Evolutionary conservation across 2,797 vertebrate genomes (phyloP), one percentile per base, ranked within the genome.

Genomic region (Cephalopachus bancanus): DNA sequence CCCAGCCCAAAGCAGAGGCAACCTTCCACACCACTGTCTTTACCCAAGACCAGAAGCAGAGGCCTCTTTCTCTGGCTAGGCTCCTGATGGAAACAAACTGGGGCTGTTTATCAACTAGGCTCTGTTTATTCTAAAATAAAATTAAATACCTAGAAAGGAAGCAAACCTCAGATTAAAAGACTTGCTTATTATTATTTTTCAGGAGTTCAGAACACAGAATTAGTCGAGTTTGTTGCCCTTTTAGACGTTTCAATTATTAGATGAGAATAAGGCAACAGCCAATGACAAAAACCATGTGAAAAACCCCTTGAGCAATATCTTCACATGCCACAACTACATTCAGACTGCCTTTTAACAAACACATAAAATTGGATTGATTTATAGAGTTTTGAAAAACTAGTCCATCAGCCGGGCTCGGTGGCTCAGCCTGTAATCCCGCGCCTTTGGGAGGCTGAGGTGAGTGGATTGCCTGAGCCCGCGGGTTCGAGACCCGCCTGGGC

Each of bases 1-100:
- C 93, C 97, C 84, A 98, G 88, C 80, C 95, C 0, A 94, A 96
- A 92, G 93, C 95, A 67, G 9, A 81, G 55, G 72, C 81, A 93
- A 96, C 93, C 93, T 97, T 94, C 91, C 49, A 1, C 1, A 89
- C n/a, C 0, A 0, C 22, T 60, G 37, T 88, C 85, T 89, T 95
- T 92, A 72, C 51, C 28, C n/a, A 44, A 78, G 15, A 71, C 24
- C 65, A 55, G 65, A 92, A 95, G 91, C 74, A 93, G 72, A 62
- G 90, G 89, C 84, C 91, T 95, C 95, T 97, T 93, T 2, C 1
- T 97, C 89, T 84, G 4, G 1, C 24, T 95, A 89, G 33, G 60
- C 83, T 95, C 95, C 78, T 78, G 87, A 93, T 30, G 60, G 71
- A 85, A 84, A 87, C 44, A 76, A 79, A 95, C 8, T 22, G 20